phyloP scores from a whole-genome alignment of 2,113 vertebrate genomes.

The Emydura subglobosa region DNA sequence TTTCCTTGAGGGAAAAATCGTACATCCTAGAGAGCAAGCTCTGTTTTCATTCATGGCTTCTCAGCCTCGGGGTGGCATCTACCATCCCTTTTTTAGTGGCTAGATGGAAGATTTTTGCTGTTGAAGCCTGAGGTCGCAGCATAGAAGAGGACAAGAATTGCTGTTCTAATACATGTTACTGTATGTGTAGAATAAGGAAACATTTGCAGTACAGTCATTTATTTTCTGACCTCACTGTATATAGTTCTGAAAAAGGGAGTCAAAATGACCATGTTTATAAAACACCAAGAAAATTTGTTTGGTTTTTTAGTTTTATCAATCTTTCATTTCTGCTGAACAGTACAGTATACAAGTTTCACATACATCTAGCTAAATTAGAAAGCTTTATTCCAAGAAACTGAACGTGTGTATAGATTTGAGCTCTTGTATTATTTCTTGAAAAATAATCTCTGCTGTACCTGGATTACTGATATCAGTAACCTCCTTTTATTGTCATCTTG shows the following conservation, averaged over 20 bases:
- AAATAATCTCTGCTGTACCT: background rate
- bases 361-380: background rate
- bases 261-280: background rate
- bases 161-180: background rate
- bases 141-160: background rate
- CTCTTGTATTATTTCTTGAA: background rate
- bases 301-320: background rate
- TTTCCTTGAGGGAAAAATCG: background rate
- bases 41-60: background rate
- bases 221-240: background rate
- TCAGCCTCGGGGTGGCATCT: background rate
- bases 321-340: background rate
- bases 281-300: background rate
- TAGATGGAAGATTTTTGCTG: background rate
- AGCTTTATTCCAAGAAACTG: background rate
- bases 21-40: background rate
- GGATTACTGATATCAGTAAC: background rate
- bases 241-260: background rate
- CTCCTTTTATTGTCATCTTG: constrained; percentile 18
- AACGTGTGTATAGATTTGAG: background rate
- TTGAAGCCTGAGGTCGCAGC: background rate
- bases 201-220: background rate
- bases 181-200: background rate
- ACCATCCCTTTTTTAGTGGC: background rate
- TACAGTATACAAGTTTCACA: background rate